Conservation (phyloP, 2,113 vertebrate genomes). For the Protobothrops flavoviridis region DNA sequence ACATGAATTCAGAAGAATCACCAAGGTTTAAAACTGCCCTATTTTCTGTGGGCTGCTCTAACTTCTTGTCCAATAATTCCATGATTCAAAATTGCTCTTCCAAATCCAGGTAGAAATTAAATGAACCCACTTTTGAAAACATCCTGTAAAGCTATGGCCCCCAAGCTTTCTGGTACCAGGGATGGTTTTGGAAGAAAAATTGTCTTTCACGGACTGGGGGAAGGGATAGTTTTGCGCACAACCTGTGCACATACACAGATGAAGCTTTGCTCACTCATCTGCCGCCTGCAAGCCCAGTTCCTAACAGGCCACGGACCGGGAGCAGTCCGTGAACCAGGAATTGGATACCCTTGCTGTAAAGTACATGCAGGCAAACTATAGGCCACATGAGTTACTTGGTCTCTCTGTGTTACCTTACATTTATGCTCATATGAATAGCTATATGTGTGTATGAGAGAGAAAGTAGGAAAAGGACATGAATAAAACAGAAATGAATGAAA, state of each 20-base stretch:
- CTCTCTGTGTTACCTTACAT: no score
- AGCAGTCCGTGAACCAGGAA: no score
- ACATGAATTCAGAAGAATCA: not conserved
- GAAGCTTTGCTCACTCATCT: no score
- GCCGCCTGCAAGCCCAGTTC: no score
- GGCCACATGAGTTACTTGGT: not conserved
- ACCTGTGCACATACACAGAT: no score
- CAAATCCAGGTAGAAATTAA: not conserved
- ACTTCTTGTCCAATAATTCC: not conserved
- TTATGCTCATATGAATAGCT: no score
- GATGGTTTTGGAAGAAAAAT: no score
- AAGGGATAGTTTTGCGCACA: no score
- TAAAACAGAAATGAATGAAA: not conserved
- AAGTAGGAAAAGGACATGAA: not conserved
- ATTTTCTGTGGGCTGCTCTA: not conserved
- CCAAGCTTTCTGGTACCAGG: no score
- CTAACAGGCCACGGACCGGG: no score
- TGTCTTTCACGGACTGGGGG: no score
- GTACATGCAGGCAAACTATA: not conserved
- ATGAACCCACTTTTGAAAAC: not conserved
- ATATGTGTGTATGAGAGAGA: not conserved
- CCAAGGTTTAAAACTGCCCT: not conserved
- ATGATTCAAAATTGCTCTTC: not conserved
- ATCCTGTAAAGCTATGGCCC: not conserved
- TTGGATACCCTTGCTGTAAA: no score